Evolutionary conservation across 2,888 invertebrate genomes (phyloP).

Genomic region (Geotrupes spiniger): DNA sequence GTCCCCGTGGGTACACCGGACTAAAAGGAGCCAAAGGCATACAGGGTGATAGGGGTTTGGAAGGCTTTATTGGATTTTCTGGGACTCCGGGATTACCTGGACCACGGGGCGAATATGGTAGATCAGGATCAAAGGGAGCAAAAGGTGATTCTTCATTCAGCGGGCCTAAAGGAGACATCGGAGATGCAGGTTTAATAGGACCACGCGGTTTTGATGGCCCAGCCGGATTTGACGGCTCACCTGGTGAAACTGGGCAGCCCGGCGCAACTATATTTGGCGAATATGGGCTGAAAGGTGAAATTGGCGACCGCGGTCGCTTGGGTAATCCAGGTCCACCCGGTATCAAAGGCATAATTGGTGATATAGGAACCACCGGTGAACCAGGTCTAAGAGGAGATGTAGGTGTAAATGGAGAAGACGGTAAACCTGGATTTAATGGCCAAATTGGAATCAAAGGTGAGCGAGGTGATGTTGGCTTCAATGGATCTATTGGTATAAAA

Average conservation of each 20-base stretch:
- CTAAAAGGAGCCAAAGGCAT: constrained; percentile 36
- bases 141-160: constrained; percentile 61
- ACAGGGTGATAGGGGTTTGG: constrained; percentile 53
- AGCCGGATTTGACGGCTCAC: constrained; percentile 57
- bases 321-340: constrained; percentile 46
- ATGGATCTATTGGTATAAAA: constrained; percentile 42
- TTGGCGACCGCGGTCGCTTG: constrained; percentile 58
- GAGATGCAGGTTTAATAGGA: constrained; percentile 54
- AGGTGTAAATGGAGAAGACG: constrained; percentile 52
- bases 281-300: constrained; percentile 56
- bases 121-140: constrained; percentile 42
- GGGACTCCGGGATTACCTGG: constrained; percentile 30
- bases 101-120: constrained; percentile 48
- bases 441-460: constrained; percentile 53
- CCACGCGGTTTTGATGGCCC: constrained; percentile 55
- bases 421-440: constrained; percentile 28
- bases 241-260: constrained; percentile 51
- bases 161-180: constrained; percentile 62
- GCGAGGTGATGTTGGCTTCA: constrained; percentile 54
- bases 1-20: constrained; percentile 50
- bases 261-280: constrained; percentile 44
- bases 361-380: constrained; percentile 32
- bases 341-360: constrained; percentile 27
- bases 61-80: constrained; percentile 43
- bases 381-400: constrained; percentile 55